Percentiles rank a stretch among this genome's conserved stretches.
Evolutionary conservation across 2,113 vertebrate species (phyloP).

Genomic region (Lasiurus cinereus): DNA sequence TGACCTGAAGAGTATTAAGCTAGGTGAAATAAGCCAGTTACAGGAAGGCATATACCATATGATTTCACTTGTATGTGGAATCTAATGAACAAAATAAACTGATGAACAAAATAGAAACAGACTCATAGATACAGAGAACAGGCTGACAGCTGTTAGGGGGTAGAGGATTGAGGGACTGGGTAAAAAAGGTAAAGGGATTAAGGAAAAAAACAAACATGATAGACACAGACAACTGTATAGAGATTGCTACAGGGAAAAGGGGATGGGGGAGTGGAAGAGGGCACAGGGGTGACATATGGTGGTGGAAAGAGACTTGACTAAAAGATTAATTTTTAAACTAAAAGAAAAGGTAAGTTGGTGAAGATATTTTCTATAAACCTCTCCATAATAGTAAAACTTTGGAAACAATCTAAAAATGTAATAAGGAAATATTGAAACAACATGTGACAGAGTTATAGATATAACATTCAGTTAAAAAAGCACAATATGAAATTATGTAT

Average conservation of each 20-base stretch:
- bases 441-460: not conserved
- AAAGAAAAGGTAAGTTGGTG: not conserved
- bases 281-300: not conserved
- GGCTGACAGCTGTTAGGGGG: not conserved
- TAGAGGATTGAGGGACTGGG: not conserved
- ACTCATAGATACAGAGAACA: not conserved
- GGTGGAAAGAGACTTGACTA: not conserved
- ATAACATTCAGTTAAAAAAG: not conserved
- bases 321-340: not conserved
- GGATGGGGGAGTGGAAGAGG: not conserved
- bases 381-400: not conserved
- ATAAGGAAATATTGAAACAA: not conserved
- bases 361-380: not conserved
- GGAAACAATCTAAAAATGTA: not conserved
- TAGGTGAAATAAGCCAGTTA: not conserved
- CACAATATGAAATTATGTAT: conserved; percentile 6
- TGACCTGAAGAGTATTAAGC: not conserved
- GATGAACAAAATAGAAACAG: not conserved
- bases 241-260: not conserved
- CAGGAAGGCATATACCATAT: not conserved
- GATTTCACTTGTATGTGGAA: not conserved
- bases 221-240: not conserved
- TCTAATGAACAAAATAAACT: not conserved
- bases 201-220: not conserved
- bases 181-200: not conserved